Evolutionary conservation across 2,888 invertebrate species (phyloP), one percentile per base, ranked within the genome.

Genomic region (Macrophya annulata): DNA sequence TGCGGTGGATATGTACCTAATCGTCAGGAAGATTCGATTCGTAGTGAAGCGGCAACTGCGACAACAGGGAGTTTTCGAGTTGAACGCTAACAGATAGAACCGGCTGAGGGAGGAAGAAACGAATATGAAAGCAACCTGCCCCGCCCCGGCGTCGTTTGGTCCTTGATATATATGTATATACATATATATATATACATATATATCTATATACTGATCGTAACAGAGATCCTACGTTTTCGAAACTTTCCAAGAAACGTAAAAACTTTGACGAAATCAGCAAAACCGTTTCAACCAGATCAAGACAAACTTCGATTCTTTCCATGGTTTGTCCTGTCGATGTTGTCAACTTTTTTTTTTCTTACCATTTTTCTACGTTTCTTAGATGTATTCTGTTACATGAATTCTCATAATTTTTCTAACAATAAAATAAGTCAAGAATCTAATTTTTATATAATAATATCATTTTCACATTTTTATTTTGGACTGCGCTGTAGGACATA

Each of bases 21-120:
- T 83, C 83, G 83, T 83, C 83, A n/a, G 65, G 83, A 83, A 83
- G 83, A 83, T 83, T 83, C 83, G 83, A 83, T 83, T 83, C 83
- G 83, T 68, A 62, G 71, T 71, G 83, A 68, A 71, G 45, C 71
- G 83, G 68, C 81, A 48, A 55, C 71, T 71, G 83, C 83, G 83
- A 83, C 83, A 71, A 83, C 83, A 83, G 83, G 71, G 68, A 81
- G 62, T 81, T 81, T 81, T 62, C 81, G 59, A 81, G 62, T 81
- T 62, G 59, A 81, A 81, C 81, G 81, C 40, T 81, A 81, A 40
- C 43, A 81, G 81, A 51, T 25, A 31, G 72, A 74, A 77, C 51
- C 51, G 17, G 37, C 25, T 40, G 62, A 62, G 31, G 40, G 59
- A 51, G 40, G 59, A 40, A 62, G 62, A 21, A 81, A 81, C 81